A percentile compares a stretch with the other conserved stretches of the same genome.
Conservation (phyloP, 2,888 invertebrate species). For the Brenthis hecate region DNA sequence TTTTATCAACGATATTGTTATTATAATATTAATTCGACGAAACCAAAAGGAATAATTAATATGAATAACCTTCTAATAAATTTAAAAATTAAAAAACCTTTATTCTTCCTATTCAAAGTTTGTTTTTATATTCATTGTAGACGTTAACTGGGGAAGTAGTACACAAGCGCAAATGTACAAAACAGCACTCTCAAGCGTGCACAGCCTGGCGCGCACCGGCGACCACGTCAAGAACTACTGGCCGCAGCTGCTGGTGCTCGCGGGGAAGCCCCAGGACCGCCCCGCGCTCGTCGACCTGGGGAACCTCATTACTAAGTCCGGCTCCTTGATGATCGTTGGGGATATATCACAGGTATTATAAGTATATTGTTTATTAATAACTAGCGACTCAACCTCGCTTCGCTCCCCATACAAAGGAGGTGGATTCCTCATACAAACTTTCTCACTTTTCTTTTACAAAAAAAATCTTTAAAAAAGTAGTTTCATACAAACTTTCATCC, state of each 20-base stretch:
- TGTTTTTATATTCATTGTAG: slow-evolving; percentile 58
- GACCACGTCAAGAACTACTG: slow-evolving; percentile 99
- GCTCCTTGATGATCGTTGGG: slow-evolving; percentile 94
- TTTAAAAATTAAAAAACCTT: neutral
- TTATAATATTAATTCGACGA: too few relatives aligned
- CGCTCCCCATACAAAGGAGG: too few relatives aligned
- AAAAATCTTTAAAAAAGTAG: too few relatives aligned
- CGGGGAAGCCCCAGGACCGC: slow-evolving; percentile 91
- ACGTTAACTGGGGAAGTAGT: slow-evolving; percentile 98
- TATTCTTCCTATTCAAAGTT: neutral
- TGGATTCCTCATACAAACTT: too few relatives aligned
- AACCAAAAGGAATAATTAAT: too few relatives aligned
- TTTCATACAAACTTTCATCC: too few relatives aligned
- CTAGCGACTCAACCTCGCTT: too few relatives aligned
- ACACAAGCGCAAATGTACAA: slow-evolving; percentile 98
- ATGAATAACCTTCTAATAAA: too few relatives aligned
- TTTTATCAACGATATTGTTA: too few relatives aligned
- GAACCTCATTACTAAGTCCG: slow-evolving; percentile 94
- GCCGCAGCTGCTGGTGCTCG: slow-evolving; percentile 93
- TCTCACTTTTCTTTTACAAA: too few relatives aligned
- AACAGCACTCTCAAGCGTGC: slow-evolving; percentile 92
- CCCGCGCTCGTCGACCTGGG: slow-evolving; percentile 96
- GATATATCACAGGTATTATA: slow-evolving; percentile 88
- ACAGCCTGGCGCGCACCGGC: slow-evolving; percentile 90
- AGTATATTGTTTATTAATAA: too few relatives aligned